Conservation (phyloP, 2,113 vertebrate genomes). For the Columba livia region DNA sequence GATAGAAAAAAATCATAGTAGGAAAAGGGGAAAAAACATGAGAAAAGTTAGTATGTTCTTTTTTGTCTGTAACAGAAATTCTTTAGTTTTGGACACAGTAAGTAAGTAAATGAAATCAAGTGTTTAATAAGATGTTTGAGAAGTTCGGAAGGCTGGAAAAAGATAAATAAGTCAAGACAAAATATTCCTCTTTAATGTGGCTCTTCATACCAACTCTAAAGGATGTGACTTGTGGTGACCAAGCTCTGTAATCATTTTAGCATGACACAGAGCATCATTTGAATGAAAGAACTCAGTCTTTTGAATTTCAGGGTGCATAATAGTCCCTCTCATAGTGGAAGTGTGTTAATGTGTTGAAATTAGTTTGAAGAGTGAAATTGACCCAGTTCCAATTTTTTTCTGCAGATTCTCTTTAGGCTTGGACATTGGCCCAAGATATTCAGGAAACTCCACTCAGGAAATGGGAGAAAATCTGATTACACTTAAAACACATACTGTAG, state of each 20-base stretch:
- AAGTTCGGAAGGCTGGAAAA: background rate
- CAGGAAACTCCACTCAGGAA: background rate
- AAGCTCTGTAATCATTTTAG: slow-evolving; percentile 6
- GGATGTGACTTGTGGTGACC: background rate
- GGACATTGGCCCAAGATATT: background rate
- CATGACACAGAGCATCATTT: background rate
- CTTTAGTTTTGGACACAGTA: background rate
- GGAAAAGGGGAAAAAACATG: background rate
- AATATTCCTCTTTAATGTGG: slow-evolving; percentile 5
- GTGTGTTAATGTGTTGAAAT: background rate
- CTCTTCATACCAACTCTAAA: background rate
- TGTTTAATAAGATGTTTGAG: background rate
- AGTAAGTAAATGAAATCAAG: background rate
- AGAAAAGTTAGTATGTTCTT: background rate
- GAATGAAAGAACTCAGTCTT: background rate
- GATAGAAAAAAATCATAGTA: background rate
- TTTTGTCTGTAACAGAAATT: background rate
- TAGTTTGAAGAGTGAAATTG: background rate
- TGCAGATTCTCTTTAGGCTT: background rate
- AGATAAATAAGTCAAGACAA: slow-evolving; percentile 2
- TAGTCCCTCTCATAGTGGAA: background rate
- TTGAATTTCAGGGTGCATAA: background rate
- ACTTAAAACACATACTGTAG: background rate
- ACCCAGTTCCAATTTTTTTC: background rate
- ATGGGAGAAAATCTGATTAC: background rate